These are phyloP conservation scores for Alethe castanea DNA, from an alignment of 2,113 vertebrate species.

Conservation along the genomic window DNA sequence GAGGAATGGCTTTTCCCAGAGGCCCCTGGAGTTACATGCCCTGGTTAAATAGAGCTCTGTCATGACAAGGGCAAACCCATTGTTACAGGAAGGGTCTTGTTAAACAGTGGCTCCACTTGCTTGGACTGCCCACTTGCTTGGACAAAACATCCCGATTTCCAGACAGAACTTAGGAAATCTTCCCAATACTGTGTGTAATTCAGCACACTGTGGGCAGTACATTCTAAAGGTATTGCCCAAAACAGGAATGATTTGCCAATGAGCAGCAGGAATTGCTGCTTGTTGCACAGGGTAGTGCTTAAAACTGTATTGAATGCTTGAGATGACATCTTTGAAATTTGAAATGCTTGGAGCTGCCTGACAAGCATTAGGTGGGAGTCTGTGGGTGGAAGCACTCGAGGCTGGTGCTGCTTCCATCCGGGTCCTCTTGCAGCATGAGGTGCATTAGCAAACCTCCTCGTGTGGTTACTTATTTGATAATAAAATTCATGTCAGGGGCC, in stretches of 20 bases:
- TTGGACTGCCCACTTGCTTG: not conserved
- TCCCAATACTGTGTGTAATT: not conserved
- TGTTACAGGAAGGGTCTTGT: not conserved
- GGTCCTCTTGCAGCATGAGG: accelerated
- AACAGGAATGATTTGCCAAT: not conserved
- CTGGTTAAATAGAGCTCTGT: not conserved
- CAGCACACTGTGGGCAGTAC: not conserved
- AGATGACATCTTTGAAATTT: not conserved
- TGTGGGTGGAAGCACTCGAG: not conserved
- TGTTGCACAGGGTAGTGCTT: not conserved
- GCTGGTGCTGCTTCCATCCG: not conserved
- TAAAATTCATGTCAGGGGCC: not conserved
- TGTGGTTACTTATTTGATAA: not conserved
- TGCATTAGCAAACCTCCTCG: not conserved
- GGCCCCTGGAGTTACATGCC: not conserved
- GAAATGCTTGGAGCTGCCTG: not conserved
- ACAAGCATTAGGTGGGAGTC: not conserved
- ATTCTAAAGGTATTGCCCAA: not conserved
- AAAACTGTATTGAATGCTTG: not conserved
- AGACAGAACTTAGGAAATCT: not conserved
- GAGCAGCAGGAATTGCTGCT: not conserved
- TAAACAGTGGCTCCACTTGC: not conserved
- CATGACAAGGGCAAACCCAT: accelerated
- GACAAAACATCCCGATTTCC: not conserved
- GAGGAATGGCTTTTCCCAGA: not conserved